Conservation (phyloP, 2,113 vertebrate genomes). For the Acanthochromis polyacanthus region DNA sequence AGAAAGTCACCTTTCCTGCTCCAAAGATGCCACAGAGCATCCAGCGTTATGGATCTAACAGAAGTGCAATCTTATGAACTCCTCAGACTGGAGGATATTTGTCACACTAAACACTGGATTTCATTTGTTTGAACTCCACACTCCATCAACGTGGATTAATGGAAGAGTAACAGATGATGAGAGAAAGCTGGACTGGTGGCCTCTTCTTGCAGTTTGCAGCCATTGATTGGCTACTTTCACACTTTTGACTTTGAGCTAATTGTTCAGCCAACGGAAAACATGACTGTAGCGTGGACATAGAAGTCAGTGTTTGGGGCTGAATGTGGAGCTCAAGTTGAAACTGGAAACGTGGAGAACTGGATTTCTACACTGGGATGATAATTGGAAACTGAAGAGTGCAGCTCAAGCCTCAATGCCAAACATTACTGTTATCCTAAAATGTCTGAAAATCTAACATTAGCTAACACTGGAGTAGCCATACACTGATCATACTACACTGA, state of each 20-base stretch:
- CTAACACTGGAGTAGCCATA: slow-evolving; percentile 77
- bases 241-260: slow-evolving; percentile 11
- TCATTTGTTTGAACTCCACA: slow-evolving; percentile 49
- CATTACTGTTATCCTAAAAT: slow-evolving; percentile 58
- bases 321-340: slow-evolving; percentile 23
- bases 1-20: slow-evolving; percentile 21
- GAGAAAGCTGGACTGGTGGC: slow-evolving; percentile 18
- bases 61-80: slow-evolving; percentile 69
- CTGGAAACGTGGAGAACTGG: slow-evolving; percentile 47
- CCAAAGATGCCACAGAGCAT: slow-evolving; percentile 29
- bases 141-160: slow-evolving; percentile 42
- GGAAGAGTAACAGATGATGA: slow-evolving; percentile 22
- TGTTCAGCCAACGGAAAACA: slow-evolving; percentile 10
- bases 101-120: slow-evolving; percentile 74
- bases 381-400: slow-evolving; percentile 60
- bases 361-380: slow-evolving; percentile 56
- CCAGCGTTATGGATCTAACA: slow-evolving; percentile 35
- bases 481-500: slow-evolving; percentile 71
- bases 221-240: slow-evolving; percentile 58
- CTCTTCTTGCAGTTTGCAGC: slow-evolving; percentile 38
- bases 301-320: slow-evolving; percentile 12
- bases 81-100: slow-evolving; percentile 35
- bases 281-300: slow-evolving; percentile 15
- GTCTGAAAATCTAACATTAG: slow-evolving; percentile 56
- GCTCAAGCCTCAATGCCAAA: slow-evolving; percentile 66